These are phyloP conservation scores for Bombus waltoni DNA, from an alignment of 1,140 invertebrate species.

Conservation along the genomic window DNA sequence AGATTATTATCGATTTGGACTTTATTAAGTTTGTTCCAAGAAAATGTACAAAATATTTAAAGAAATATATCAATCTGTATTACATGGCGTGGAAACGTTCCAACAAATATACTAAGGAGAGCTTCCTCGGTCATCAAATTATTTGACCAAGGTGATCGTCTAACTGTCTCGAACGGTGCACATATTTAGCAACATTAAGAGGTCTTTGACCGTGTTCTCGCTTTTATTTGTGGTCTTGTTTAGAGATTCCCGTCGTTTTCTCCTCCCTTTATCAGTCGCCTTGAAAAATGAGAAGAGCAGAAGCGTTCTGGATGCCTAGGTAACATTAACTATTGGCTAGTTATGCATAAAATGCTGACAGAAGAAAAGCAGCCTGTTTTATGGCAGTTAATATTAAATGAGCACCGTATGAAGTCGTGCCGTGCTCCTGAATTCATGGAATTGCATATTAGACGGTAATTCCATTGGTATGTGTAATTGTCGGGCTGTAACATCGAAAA, in stretches of 20 bases:
- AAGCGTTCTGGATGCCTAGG: neutral
- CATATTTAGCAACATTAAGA: neutral
- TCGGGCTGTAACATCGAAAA: slow-evolving; percentile 3
- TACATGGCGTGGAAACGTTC: neutral
- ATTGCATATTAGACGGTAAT: neutral
- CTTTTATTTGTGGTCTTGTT: slow-evolving; percentile 6
- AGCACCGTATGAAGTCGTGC: neutral
- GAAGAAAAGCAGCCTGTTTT: slow-evolving; percentile 13
- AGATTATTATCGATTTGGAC: too few relatives aligned
- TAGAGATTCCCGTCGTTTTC: neutral
- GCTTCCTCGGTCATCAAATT: neutral
- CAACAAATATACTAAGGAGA: neutral
- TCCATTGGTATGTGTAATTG: slow-evolving; percentile 10
- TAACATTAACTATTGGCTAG: slow-evolving; percentile 9
- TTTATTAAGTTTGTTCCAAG: neutral
- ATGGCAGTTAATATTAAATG: neutral
- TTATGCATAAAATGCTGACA: neutral
- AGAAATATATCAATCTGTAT: too few relatives aligned
- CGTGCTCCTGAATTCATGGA: slow-evolving; percentile 12
- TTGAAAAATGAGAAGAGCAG: neutral
- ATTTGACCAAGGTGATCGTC: neutral
- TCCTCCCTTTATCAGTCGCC: neutral
- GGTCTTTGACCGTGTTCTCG: neutral
- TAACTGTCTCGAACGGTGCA: neutral
- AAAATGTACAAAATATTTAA: neutral